A percentile compares a stretch with the other conserved stretches of the same genome.
Conservation (phyloP, 2,888 invertebrate species). For the Plebejus anna region DNA sequence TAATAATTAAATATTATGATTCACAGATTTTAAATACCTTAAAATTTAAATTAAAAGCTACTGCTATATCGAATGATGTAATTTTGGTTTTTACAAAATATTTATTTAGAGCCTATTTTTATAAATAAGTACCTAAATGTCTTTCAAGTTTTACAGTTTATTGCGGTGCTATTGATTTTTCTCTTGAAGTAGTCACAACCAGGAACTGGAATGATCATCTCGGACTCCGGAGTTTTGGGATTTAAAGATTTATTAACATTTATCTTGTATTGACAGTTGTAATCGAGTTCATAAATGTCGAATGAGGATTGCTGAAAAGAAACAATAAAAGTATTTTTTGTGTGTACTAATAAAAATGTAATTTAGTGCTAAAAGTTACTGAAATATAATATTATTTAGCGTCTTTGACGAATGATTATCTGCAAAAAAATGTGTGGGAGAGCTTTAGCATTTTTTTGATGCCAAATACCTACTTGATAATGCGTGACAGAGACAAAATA, state of each 20-base stretch:
- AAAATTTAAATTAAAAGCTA: not conserved
- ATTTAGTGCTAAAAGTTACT: too few relatives aligned
- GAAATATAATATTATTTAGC: too few relatives aligned
- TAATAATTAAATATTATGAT: slow-evolving; percentile 35
- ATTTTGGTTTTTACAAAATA: slow-evolving; percentile 30
- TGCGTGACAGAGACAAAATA: too few relatives aligned
- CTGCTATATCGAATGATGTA: not conserved
- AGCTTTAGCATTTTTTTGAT: not conserved
- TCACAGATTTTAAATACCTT: slow-evolving; percentile 16
- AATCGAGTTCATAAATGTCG: slow-evolving; percentile 79
- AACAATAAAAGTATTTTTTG: slow-evolving; percentile 25
- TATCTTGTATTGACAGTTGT: slow-evolving; percentile 78
- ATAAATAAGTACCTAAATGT: slow-evolving; percentile 20
- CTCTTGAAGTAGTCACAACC: slow-evolving; percentile 71
- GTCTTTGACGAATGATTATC: not conserved
- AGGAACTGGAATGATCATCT: slow-evolving; percentile 74
- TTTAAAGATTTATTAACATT: slow-evolving; percentile 68
- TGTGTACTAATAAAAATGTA: too few relatives aligned
- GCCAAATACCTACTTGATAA: too few relatives aligned
- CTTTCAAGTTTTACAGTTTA: slow-evolving; percentile 50
- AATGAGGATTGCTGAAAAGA: slow-evolving; percentile 74
- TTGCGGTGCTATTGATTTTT: slow-evolving; percentile 53
- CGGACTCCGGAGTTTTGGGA: slow-evolving; percentile 63
- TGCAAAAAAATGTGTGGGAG: not conserved
- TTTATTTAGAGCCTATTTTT: slow-evolving; percentile 24